Conservation (phyloP, 2,113 vertebrate species). For the Cephalophus harveyi region DNA sequence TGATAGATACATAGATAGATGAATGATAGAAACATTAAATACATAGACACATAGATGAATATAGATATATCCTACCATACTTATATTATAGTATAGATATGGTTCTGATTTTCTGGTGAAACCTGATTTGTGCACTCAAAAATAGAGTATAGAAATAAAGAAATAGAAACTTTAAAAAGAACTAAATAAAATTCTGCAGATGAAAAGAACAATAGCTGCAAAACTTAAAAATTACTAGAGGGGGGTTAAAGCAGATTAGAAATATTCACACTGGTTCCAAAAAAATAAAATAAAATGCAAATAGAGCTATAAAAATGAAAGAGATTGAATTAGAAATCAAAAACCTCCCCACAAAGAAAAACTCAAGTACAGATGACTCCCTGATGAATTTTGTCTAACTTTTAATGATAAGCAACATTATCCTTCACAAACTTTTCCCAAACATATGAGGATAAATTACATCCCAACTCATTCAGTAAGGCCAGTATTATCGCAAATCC, state of each 20-base stretch:
- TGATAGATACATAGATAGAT: neutral
- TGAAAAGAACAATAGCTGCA: neutral
- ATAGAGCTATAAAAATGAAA: neutral
- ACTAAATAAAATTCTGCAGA: neutral
- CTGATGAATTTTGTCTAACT: neutral
- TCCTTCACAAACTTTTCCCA: neutral
- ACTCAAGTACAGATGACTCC: neutral
- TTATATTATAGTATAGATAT: neutral
- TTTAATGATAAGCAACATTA: neutral
- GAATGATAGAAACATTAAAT: neutral
- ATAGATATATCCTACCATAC: neutral
- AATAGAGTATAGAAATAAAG: neutral
- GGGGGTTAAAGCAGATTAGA: neutral
- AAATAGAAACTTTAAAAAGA: neutral
- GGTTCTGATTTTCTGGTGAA: neutral
- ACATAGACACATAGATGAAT: neutral
- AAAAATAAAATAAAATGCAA: neutral
- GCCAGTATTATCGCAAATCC: neutral
- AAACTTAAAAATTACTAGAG: neutral
- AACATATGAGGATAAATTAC: neutral
- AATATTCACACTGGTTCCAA: neutral
- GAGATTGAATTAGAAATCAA: neutral
- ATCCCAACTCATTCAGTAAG: neutral
- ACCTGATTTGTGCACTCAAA: neutral
- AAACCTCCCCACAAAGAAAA: neutral